A percentile compares a stretch with the other conserved stretches of the same genome.
Evolutionary conservation across 1,140 invertebrate genomes (phyloP).

Genomic region (Zaprionus ornatus): DNA sequence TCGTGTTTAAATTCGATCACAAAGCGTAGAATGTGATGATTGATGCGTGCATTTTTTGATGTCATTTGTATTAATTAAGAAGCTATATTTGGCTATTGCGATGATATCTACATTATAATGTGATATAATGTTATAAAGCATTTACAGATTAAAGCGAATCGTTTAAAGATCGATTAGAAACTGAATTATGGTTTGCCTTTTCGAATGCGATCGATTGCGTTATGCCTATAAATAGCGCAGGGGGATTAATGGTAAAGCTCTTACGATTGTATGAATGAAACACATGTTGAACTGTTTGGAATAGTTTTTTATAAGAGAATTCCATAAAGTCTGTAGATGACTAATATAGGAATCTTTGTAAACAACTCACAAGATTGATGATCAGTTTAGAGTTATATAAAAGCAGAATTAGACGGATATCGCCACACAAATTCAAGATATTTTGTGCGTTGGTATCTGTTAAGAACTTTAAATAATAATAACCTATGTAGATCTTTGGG

Average conservation of each 20-base stretch:
- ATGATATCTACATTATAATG: constrained; percentile 1
- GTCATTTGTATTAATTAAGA: constrained; percentile 29
- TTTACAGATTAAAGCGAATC: neutral
- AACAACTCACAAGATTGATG: too few species aligned
- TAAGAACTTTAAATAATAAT: neutral
- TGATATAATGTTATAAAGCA: neutral
- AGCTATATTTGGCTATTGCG: constrained; percentile 11
- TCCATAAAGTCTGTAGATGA: too few species aligned
- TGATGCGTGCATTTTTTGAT: neutral
- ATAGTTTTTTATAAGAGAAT: too few species aligned
- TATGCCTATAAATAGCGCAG: neutral
- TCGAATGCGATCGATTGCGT: neutral
- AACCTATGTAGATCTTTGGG: too few species aligned
- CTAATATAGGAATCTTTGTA: too few species aligned
- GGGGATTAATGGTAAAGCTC: neutral
- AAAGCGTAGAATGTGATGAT: neutral
- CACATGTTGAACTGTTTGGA: neutral
- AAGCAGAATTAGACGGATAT: too few species aligned
- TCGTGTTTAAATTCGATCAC: neutral
- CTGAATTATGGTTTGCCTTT: neutral
- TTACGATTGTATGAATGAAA: neutral
- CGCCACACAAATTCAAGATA: too few species aligned
- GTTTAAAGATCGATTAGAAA: constrained; percentile 2
- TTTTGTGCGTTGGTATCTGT: too few species aligned
- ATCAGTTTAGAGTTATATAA: too few species aligned